Conservation (phyloP, 2,888 invertebrate genomes). For the Embidobia sp. region DNA sequence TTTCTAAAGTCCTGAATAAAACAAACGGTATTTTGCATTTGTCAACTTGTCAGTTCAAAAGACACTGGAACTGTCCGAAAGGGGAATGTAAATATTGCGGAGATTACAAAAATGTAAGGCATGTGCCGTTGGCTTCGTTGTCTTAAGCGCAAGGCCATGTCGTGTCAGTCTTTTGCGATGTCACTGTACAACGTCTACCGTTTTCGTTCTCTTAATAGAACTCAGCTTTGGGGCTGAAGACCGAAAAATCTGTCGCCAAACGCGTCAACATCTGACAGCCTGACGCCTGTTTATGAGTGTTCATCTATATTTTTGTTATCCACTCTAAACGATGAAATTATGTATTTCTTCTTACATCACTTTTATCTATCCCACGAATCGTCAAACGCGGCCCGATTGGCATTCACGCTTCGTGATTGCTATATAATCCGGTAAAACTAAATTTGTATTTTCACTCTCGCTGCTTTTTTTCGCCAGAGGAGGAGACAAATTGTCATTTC, state of each 20-base stretch:
- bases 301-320: conserved; percentile 55
- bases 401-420: conserved; percentile 29
- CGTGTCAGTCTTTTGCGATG: conserved; percentile 72
- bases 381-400: neutral
- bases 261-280: conserved; percentile 67
- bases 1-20: conserved; percentile 21
- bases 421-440: conserved; percentile 22
- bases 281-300: conserved; percentile 72
- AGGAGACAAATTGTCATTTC: no score
- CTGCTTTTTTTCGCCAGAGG: neutral
- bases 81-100: conserved; percentile 62
- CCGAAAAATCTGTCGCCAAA: conserved; percentile 65
- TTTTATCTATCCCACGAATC: conserved; percentile 20
- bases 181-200: conserved; percentile 72
- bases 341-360: conserved; percentile 9
- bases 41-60: conserved; percentile 24
- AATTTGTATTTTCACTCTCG: conserved; percentile 16
- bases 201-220: conserved; percentile 76
- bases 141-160: conserved; percentile 78
- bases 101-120: conserved; percentile 67
- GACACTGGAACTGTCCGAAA: conserved; percentile 29
- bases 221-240: conserved; percentile 60
- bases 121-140: conserved; percentile 64
- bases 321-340: conserved; percentile 56
- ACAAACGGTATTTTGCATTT: conserved; percentile 33